Base-by-base conservation (phyloP, 1,140 invertebrate genomes). In the Acyrthosiphon pisum region DNA sequence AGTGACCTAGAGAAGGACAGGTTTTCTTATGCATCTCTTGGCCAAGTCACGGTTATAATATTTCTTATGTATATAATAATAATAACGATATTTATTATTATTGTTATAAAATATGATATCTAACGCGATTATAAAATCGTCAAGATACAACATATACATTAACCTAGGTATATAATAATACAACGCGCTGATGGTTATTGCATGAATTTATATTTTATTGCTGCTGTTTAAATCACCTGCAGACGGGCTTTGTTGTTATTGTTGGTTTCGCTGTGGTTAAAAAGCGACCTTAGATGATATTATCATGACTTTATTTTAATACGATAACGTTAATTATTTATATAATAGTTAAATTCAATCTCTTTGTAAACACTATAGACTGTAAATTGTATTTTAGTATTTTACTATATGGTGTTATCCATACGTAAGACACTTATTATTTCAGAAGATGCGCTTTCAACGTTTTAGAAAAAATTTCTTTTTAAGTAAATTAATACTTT, bases 21-120 rank as follows among this genome's bases (percentile, higher is more conserved):
- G 88, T 89, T 89, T 56, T 89, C n/a, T 89, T 89, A 89, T 89
- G 48, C 88, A 56, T 56, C 88, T 89, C 88, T 89, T 53, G 48
- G 48, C 35, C 88, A 89, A 88, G 88, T 56, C 50, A 89, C 50
- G 50, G 88, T 89, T 56, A 89, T 56, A 56, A 48, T n/a, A 48
- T 88, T 88, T 48, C 86, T 46, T 86, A 86, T 30, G 46, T 11
- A 53, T 48, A 84, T 26, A 23, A 84, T 30, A 86, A 86, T 56
- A 60, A 76, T 76, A 76, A 76, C n/a, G 60, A 76, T 76, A 41
- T 35, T 50, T 87, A 48, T 87, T 30, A n/a, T 89, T 53, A 89
- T 89, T 89, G 48, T 89, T 89, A 37, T 89, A 89, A 53, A 89
- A 89, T 53, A 89, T 20, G 48, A 89, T 89, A 53, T 35, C 48